phyloP scores from a whole-genome alignment of 2,797 vertebrate species.

The Enteromius unitaeniatus region DNA sequence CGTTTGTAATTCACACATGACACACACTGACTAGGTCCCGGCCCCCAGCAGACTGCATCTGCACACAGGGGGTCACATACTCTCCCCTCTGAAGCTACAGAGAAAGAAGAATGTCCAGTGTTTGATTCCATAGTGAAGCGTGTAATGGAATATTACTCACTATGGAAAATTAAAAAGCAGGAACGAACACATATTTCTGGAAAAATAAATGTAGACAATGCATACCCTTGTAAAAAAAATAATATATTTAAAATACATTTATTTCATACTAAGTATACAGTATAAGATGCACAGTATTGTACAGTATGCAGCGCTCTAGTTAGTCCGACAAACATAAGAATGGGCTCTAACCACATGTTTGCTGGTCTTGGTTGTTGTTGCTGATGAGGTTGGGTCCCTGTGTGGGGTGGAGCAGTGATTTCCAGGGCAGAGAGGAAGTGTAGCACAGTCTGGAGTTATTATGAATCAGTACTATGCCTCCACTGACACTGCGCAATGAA shows the following conservation, averaged over 20 bases:
- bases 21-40: conserved; percentile 87
- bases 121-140: conserved; percentile 5
- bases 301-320: too few relatives aligned
- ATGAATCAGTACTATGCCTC: conserved; percentile 89
- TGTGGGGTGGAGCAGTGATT: conserved; percentile 80
- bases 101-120: conserved; percentile 42
- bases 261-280: not conserved
- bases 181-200: not conserved
- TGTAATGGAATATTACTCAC: not conserved
- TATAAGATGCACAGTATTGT: not conserved
- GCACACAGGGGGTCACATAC: conserved; percentile 85
- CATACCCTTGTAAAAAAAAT: not conserved
- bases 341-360: conserved; percentile 81
- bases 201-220: not conserved
- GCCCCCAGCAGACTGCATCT: conserved; percentile 90
- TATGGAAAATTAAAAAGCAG: not conserved
- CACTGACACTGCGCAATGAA: conserved; percentile 88
- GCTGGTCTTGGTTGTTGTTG: conserved; percentile 79
- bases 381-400: conserved; percentile 81
- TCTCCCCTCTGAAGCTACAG: conserved; percentile 77
- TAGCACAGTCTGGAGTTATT: conserved; percentile 90
- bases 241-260: not conserved
- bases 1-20: conserved; percentile 85
- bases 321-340: not conserved
- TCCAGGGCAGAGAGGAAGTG: conserved; percentile 85